Percentiles rank a stretch among this genome's conserved stretches.
phyloP scores from a whole-genome alignment of 2,888 invertebrate species.

The Lasioglossum oenotherae region DNA sequence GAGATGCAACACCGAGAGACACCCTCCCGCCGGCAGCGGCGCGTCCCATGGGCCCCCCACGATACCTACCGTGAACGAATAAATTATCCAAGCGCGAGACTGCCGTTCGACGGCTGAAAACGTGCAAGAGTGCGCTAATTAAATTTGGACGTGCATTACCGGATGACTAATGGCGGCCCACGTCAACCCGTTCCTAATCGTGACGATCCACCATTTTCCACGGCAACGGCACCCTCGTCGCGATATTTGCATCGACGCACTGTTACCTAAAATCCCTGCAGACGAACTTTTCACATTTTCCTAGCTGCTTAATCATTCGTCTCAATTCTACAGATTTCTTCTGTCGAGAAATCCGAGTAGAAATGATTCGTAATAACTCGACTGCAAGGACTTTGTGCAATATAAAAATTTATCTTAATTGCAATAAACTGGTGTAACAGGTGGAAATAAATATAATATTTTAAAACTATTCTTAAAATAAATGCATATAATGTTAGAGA shows the following conservation, averaged over 20 bases:
- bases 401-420: too few relatives aligned
- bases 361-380: not conserved
- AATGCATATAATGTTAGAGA: too few relatives aligned
- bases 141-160: slow-evolving; percentile 70
- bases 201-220: slow-evolving; percentile 27
- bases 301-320: not conserved
- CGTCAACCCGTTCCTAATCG: slow-evolving; percentile 59
- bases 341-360: not conserved
- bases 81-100: slow-evolving; percentile 62
- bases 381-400: not conserved
- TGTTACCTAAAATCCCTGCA: not conserved
- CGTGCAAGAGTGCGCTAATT: slow-evolving; percentile 70
- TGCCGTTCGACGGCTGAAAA: slow-evolving; percentile 56
- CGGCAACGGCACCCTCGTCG: not conserved
- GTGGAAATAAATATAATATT: not conserved
- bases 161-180: slow-evolving; percentile 62
- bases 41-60: slow-evolving; percentile 27
- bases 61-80: slow-evolving; percentile 57
- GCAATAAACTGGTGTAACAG: too few relatives aligned
- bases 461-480: not conserved
- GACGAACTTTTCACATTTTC: not conserved
- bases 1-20: slow-evolving; percentile 50
- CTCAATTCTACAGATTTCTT: not conserved
- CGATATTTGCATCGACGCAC: slow-evolving; percentile 24
- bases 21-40: not conserved